A percentile compares a stretch with the other conserved stretches of the same genome.
Evolutionary conservation across 2,888 invertebrate species (phyloP).

Genomic region (Tyria jacobaeae): DNA sequence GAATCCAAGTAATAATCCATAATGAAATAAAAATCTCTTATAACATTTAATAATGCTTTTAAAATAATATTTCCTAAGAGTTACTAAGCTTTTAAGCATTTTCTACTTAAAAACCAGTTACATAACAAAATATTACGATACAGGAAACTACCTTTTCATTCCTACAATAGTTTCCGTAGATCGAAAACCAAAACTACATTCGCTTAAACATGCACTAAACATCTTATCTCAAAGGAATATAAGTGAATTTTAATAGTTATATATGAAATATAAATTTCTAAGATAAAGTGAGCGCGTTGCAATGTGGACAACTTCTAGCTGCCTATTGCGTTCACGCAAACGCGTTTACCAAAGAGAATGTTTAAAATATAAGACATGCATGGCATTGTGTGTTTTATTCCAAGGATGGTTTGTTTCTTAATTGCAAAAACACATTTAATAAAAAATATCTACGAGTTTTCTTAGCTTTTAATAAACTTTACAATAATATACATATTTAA

Average conservation of each 20-base stretch:
- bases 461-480: constrained; percentile 35
- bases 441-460: constrained; percentile 23
- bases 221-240: background rate
- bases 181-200: constrained; percentile 3
- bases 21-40: background rate
- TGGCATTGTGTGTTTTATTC: constrained; percentile 21
- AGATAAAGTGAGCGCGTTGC: constrained; percentile 31
- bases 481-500: too few species aligned
- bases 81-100: constrained; percentile 11
- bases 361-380: constrained; percentile 30
- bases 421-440: background rate
- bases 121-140: constrained; percentile 22
- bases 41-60: constrained; percentile 4
- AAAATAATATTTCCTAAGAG: constrained; percentile 13
- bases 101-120: constrained; percentile 15
- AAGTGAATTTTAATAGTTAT: constrained; percentile 12
- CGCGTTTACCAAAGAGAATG: constrained; percentile 40
- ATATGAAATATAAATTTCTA: background rate
- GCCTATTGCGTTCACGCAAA: constrained; percentile 51
- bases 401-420: background rate
- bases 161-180: constrained; percentile 22
- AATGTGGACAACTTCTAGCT: constrained; percentile 44
- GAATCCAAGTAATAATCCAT: background rate
- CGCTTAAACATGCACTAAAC: background rate
- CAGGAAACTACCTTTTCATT: constrained; percentile 21